Base-by-base conservation (phyloP, 2,797 vertebrate species). In the Pogonophryne albipinna region DNA sequence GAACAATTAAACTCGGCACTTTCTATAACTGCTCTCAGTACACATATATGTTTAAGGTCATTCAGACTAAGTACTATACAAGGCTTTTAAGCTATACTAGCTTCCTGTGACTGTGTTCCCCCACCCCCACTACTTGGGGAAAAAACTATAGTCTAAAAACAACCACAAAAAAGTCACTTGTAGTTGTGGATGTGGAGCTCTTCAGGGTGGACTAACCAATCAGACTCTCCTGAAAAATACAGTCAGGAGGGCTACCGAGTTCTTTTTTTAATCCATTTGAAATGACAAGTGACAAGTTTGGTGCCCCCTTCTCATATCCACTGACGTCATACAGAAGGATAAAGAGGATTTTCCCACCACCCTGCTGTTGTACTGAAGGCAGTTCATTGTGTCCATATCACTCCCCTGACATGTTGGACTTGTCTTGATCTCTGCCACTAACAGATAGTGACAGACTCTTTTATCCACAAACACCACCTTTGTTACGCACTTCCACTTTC, bases 131-230 rank as follows among this genome's bases (percentile, higher is more conserved):
- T 31, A 60, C 66, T 42, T 67, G 58, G 67, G 75, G 67, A 86
- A 74, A 88, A 27, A 85, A 81, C 74, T 66, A 69, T 78, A 27
- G 27, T 27, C 27, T 5, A 67, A 83, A 66, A 76, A 74, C 58
- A 61, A 74, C 70, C 85, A 84, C 81, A 78, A 82, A 78, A 85
- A 87, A 73, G 41, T 66, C 34, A 66, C 50, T 79, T 82, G 71
- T 84, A 64, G 72, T 84, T 83, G 78, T 71, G 86, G 82, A 76
- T 80, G 72, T 1, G 52, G 80, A 64, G 52, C 84, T 74, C 73
- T 44, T 66, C 46, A 44, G 50, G 59, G 67, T 55, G 14, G 23
- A 4, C 3, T 15, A 60, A 79, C 73, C 20, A 62, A 56, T 11
- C 45, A 51, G 64, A 23, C 17, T 66, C 16, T 47, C 42, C 46